Base-by-base conservation (phyloP, 2,888 invertebrate genomes). In the Pantelozetes paolii region DNA sequence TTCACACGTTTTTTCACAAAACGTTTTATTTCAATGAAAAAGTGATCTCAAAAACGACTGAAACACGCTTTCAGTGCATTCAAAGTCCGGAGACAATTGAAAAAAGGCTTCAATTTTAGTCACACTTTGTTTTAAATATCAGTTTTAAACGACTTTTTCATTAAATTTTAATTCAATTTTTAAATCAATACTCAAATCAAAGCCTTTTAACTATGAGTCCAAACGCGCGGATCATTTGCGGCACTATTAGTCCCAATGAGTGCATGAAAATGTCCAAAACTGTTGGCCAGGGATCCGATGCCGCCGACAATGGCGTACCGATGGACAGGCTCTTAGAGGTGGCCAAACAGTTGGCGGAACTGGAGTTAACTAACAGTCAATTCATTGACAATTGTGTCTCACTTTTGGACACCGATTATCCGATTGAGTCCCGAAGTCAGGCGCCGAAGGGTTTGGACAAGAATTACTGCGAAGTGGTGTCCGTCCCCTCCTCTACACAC, bases 401-500 rank as follows among this genome's bases (percentile, higher is more conserved):
- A 15, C 42, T 64, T 3, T 28, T 48, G 13, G 64, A 64, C 42
- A 73, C 30, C 26, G 67, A 6, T 23, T 40, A 15, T 40, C 32
- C n/a, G n/a, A n/a, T n/a, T n/a, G n/a, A n/a, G n/a, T n/a, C n/a
- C n/a, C n/a, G n/a, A n/a, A n/a, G n/a, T n/a, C n/a, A n/a, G n/a
- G n/a, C n/a, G n/a, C n/a, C n/a, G n/a, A n/a, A n/a, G n/a, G n/a
- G n/a, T n/a, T n/a, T n/a, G n/a, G 72, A 59, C 32, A 72, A 57
- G 45, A 62, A 72, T n/a, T 72, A 59, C 23, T 67, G 59, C 23
- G 67, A 64, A 67, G 40, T 48, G 48, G 73, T 73, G n/a, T 54
- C 40, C 1, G 74, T 74, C 0, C 54, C 59, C 15, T 57, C 71
- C 13, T 74, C 74, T 15, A 70, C 74, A 54, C 74, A 74, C 28